These are phyloP conservation scores for Oncorhynchus mykiss DNA, from an alignment of 2,113 vertebrate genomes.

Conservation along the genomic window DNA sequence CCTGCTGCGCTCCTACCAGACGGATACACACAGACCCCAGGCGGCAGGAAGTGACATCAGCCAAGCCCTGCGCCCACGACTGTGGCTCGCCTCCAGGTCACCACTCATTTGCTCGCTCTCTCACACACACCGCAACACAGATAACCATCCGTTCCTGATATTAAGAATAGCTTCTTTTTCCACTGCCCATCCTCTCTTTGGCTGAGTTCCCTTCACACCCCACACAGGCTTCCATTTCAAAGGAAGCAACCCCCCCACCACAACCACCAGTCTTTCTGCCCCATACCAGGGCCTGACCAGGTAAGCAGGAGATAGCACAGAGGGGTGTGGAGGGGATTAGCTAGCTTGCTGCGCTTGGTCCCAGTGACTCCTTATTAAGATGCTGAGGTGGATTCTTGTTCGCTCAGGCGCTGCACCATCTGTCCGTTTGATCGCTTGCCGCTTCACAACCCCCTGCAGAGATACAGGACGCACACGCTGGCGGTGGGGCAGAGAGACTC, in stretches of 20 bases:
- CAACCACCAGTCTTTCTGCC: slow-evolving; percentile 35
- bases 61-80: slow-evolving; percentile 71
- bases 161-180: slow-evolving; percentile 66
- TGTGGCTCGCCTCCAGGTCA: slow-evolving; percentile 93
- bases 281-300: slow-evolving; percentile 31
- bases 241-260: slow-evolving; percentile 45
- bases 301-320: slow-evolving; percentile 43
- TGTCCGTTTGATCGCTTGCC: slow-evolving; percentile 52
- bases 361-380: slow-evolving; percentile 68
- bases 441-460: slow-evolving; percentile 20
- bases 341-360: slow-evolving; percentile 40
- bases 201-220: slow-evolving; percentile 55
- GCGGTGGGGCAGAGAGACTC: slow-evolving; percentile 36
- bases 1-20: slow-evolving; percentile 85
- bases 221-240: slow-evolving; percentile 67
- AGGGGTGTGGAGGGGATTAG: slow-evolving; percentile 35
- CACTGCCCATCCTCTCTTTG: slow-evolving; percentile 34
- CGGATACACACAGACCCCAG: slow-evolving; percentile 78
- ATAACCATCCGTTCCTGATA: slow-evolving; percentile 41
- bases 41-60: slow-evolving; percentile 75
- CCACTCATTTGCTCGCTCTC: slow-evolving; percentile 30
- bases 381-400: slow-evolving; percentile 69
- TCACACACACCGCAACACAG: slow-evolving; percentile 26
- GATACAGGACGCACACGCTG: slow-evolving; percentile 44
- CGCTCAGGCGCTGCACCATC: slow-evolving; percentile 33